Base-by-base conservation (phyloP, 37 sponge, comb jelly and placozoan species). In the Axinella damicornis region DNA sequence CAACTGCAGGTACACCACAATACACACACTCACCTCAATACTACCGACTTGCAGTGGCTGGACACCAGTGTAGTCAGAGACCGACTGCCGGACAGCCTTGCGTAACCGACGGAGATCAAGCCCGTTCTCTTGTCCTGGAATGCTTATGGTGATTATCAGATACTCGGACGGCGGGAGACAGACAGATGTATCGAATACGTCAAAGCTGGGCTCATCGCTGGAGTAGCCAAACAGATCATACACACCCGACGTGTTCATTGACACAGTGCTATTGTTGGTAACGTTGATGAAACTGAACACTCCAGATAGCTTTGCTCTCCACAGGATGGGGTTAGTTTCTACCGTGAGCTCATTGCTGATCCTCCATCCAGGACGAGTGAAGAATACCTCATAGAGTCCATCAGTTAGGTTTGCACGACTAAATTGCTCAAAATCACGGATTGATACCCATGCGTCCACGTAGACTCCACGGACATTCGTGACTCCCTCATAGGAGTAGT, bases 401-500 rank as follows among this genome's bases (percentile, higher is more conserved):
- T 92, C 71, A 5, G 67, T 70, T 39, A 87, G 4, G 28, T 77
- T 87, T 14, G 17, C 41, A 11, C 19, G 30, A 24, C 54, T 2
- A n/a, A 80, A 24, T 33, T 33, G 24, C 19, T 60, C 36, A 38
- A 73, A 68, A 36, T 71, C 82, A 34, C 79, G 21, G n/a, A 69
- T 37, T 13, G 85, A 74, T 1, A 84, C 28, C 93, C 93, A 92
- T 9, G 80, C 62, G 24, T 92, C 93, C 2, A 83, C 85, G 16
- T 66, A 57, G 5, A 92, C 52, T 19, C 85, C 93, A 34, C 93
- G 76, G 6, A 85, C 82, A 5, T 57, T 76, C 28, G 76, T 80
- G 30, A 79, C 65, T 57, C 93, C 93, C 58, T 92, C 93, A 37
- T 92, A 92, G 27, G 79, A 54, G 52, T 74, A 92, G 55, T 79